A percentile compares a stretch with the other conserved stretches of the same genome.
These are phyloP conservation scores for Semnopithecus entellus DNA, from an alignment of 2,113 vertebrate species.

Conservation along the genomic window DNA sequence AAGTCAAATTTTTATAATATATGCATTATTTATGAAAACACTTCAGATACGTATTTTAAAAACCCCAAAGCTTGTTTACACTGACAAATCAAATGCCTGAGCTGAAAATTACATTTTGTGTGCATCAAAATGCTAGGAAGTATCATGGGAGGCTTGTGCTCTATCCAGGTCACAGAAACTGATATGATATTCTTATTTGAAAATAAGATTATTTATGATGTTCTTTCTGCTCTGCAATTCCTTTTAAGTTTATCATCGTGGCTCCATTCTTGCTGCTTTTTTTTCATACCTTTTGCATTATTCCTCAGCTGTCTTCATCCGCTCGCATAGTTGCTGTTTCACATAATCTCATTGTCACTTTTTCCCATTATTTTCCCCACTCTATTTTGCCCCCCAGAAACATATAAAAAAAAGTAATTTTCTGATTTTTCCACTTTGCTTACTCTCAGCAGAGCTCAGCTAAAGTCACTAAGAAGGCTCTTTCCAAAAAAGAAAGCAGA, in stretches of 20 bases:
- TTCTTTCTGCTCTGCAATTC: slow-evolving; percentile 64
- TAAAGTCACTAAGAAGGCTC: slow-evolving; percentile 81
- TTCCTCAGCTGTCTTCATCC: slow-evolving; percentile 62
- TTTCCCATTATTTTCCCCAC: slow-evolving; percentile 55
- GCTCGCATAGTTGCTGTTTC: slow-evolving; percentile 54
- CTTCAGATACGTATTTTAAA: slow-evolving; percentile 46
- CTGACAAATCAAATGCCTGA: slow-evolving; percentile 28
- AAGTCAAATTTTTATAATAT: slow-evolving; percentile 48
- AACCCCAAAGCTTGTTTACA: slow-evolving; percentile 53
- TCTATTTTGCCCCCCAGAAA: slow-evolving; percentile 60
- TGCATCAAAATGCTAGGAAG: slow-evolving; percentile 42
- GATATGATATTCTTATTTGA: slow-evolving; percentile 64
- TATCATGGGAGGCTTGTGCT: neutral
- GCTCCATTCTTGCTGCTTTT: neutral
- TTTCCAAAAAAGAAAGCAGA: slow-evolving; percentile 78
- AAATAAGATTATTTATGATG: slow-evolving; percentile 67
- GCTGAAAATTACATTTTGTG: slow-evolving; percentile 22
- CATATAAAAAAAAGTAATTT: slow-evolving; percentile 67
- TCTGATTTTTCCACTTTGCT: slow-evolving; percentile 75
- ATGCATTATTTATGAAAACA: slow-evolving; percentile 56
- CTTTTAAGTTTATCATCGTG: slow-evolving; percentile 64
- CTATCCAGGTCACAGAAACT: slow-evolving; percentile 62
- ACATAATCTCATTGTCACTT: slow-evolving; percentile 38
- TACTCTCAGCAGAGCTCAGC: slow-evolving; percentile 76
- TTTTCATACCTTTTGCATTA: slow-evolving; percentile 37